phyloP scores from a whole-genome alignment of 2,113 vertebrate species.

The Colossoma macropomum region DNA sequence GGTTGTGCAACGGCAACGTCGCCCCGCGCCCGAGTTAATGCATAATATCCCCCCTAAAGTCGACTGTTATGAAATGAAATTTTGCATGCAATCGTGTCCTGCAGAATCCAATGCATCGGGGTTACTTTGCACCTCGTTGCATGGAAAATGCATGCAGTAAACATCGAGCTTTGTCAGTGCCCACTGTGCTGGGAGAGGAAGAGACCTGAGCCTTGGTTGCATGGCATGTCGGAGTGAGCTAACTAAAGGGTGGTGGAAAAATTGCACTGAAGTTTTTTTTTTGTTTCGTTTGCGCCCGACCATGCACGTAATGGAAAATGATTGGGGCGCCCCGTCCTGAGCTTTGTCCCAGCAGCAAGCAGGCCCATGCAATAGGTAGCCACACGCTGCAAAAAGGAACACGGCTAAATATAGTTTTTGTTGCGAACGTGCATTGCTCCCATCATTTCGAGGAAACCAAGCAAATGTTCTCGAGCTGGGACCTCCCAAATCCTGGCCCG shows the following conservation, averaged over 20 bases:
- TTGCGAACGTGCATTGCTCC: slow-evolving; percentile 46
- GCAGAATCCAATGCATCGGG: slow-evolving; percentile 20
- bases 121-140: slow-evolving; percentile 27
- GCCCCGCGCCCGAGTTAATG: slow-evolving; percentile 37
- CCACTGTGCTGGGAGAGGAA: slow-evolving; percentile 59
- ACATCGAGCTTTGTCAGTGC: slow-evolving; percentile 36
- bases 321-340: slow-evolving; percentile 52
- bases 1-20: slow-evolving; percentile 50
- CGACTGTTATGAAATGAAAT: background rate
- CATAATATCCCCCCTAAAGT: background rate
- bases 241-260: slow-evolving; percentile 18
- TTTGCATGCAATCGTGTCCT: slow-evolving; percentile 19
- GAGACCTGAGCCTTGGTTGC: slow-evolving; percentile 60
- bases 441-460: slow-evolving; percentile 55
- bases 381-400: slow-evolving; percentile 55
- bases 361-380: slow-evolving; percentile 56
- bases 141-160: slow-evolving; percentile 50
- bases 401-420: slow-evolving; percentile 66
- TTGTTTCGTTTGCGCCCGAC: slow-evolving; percentile 22
- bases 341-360: slow-evolving; percentile 53
- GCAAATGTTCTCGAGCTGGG: slow-evolving; percentile 38
- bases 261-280: slow-evolving; percentile 55
- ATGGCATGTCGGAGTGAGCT: slow-evolving; percentile 29
- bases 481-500: slow-evolving; percentile 30
- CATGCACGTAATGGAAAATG: slow-evolving; percentile 61